Base-by-base conservation (phyloP, 2,888 invertebrate genomes). In the Tanypteryx hageni region DNA sequence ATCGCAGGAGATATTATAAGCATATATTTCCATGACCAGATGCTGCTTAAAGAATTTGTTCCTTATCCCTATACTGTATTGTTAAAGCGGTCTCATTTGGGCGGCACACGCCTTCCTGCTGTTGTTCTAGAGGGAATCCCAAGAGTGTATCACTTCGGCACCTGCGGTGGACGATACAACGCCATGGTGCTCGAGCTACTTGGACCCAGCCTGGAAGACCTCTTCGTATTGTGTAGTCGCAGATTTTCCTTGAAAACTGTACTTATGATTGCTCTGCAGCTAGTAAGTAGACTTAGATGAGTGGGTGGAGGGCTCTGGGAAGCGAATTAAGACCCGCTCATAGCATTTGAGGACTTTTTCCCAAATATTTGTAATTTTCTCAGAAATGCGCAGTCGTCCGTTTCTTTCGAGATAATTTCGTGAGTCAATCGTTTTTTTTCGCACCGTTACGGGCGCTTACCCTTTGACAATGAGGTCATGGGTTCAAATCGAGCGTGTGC, bases 151-250 rank as follows among this genome's bases (percentile, higher is more conserved):
- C 97, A 97, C 95, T 97, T 97, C 94, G 97, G 97, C 92, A 97
- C 97, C 85, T 97, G 97, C 94, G 97, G 97, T 58, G 95, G 95
- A 64, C 96, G 97, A 94, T 97, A 97, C 95, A 97, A 97, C 95
- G 97, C 97, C 84, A 95, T 97, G 94, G 97, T 97, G 85, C 96
- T 97, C 96, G 97, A 97, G 95, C 95, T 97, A 92, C 95, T 97
- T 92, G 97, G 97, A 83, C 97, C 97, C 93, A 97, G 97, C 94
- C 95, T 97, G 93, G 97, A 97, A 95, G 97, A 97, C 95, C 95
- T 97, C 92, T 97, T 97, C 95, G 97, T 97, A 94, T 95, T 97
- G 93, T 97, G 97, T 95, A 96, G 97, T 94, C 95, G 97, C 93
- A 96, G 96, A 94, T 97, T 97, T 95, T 95, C 96, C 92, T 95